A percentile compares a stretch with the other conserved stretches of the same genome.
Conservation (phyloP, 2,888 invertebrate genomes). For the Noctua janthe region DNA sequence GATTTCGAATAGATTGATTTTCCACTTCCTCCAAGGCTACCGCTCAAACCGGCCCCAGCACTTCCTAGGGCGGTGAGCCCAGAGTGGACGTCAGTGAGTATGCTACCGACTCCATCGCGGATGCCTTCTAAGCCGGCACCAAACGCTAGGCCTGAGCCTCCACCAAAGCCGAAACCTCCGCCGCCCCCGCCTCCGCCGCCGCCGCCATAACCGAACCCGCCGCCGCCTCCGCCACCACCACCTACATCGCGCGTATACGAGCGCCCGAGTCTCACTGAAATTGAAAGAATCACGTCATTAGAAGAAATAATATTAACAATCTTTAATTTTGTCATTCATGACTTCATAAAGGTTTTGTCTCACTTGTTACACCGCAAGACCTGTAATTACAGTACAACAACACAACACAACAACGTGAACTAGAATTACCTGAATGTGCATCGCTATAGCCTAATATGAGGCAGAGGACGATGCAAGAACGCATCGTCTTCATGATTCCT, state of each 20-base stretch:
- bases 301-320: background rate
- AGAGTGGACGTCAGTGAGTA: slow-evolving; percentile 76
- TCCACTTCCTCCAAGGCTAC: slow-evolving; percentile 69
- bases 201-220: slow-evolving; percentile 63
- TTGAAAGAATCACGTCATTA: slow-evolving; percentile 30
- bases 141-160: slow-evolving; percentile 67
- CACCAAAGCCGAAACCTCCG: slow-evolving; percentile 66
- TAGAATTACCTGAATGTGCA: slow-evolving; percentile 73
- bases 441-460: slow-evolving; percentile 69
- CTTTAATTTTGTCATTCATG: background rate
- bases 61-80: slow-evolving; percentile 72
- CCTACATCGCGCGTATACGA: slow-evolving; percentile 74
- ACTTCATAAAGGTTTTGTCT: background rate
- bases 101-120: slow-evolving; percentile 76
- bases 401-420: slow-evolving; percentile 38
- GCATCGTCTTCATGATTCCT: slow-evolving; percentile 79
- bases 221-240: slow-evolving; percentile 67
- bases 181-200: slow-evolving; percentile 72
- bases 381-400: slow-evolving; percentile 23
- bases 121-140: slow-evolving; percentile 72
- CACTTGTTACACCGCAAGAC: slow-evolving; percentile 14
- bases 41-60: slow-evolving; percentile 61
- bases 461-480: slow-evolving; percentile 73
- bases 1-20: slow-evolving; percentile 83
- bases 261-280: slow-evolving; percentile 81